Base-by-base conservation (phyloP, 35 echinoderm and acorn worm genomes). In the Apostichopus japonicus region DNA sequence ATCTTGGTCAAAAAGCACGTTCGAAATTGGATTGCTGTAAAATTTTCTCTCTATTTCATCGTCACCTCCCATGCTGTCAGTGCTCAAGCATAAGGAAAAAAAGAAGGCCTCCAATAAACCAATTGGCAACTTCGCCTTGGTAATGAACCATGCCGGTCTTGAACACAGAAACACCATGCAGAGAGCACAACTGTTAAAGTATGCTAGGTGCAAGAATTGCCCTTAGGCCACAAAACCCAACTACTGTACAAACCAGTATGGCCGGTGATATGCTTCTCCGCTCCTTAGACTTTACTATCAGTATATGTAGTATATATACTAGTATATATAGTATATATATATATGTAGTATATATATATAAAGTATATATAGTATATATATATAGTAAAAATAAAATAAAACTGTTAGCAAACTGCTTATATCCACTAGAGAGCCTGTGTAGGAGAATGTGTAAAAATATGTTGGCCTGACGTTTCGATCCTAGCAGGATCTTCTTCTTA, bases 1-100 rank as follows among this genome's bases (percentile, higher is more conserved):
- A 84, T 84, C 81, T 84, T 84, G 81, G 81, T 84, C 81, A 84
- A 57, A 57, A 57, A 84, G 81, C 81, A 84, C 81, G 81, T 84
- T 84, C 81, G 17, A 84, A 84, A 84, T 84, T 84, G 57, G 53
- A 58, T 84, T 84, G 54, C 81, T 57, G 21, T 6, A 84, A 10
- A 57, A 21, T 84, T 83, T 84, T 59, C 24, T 58, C 54, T 84
- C 81, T 23, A 84, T 84, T 23, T 24, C 81, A 55, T 84, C 24
- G 81, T 57, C 81, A 84, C 81, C 81, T 84, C 81, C 81, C 81
- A 84, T 84, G 81, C 81, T 84, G 81, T 55, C 81, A 58, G 54
- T 23, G 56, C 51, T 27, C 11, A 19, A 19, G 11, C 19, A 4
- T 67, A 67, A 67, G 63, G 27, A 44, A 44, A 44, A 44, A 44